These are phyloP conservation scores for Morpho achilles DNA, from an alignment of 2,888 invertebrate genomes.

Conservation along the genomic window DNA sequence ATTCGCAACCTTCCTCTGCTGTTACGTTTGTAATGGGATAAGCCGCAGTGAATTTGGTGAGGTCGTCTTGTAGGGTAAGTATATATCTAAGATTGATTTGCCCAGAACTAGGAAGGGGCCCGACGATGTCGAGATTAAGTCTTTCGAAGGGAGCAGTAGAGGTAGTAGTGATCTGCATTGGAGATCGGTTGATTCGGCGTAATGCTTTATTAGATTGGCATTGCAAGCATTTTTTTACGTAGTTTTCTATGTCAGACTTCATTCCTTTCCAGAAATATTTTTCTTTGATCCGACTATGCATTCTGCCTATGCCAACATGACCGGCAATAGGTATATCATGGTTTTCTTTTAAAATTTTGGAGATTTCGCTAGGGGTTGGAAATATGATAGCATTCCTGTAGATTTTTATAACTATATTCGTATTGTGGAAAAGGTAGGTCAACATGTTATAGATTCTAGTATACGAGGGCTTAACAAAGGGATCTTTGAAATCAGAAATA, in stretches of 20 bases:
- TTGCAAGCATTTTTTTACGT: slow-evolving; percentile 5
- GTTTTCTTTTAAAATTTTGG: slow-evolving; percentile 19
- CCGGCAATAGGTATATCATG: slow-evolving; percentile 23
- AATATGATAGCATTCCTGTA: slow-evolving; percentile 1
- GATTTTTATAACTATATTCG: too few relatives aligned
- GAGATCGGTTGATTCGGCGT: slow-evolving; percentile 1
- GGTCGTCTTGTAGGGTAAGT: slow-evolving; percentile 17
- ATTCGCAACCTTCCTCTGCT: slow-evolving; percentile 8
- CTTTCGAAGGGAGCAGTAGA: slow-evolving; percentile 28
- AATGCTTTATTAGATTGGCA: slow-evolving; percentile 8
- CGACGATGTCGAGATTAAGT: slow-evolving; percentile 28
- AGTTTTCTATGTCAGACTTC: slow-evolving; percentile 1
- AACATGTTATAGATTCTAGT: too few relatives aligned
- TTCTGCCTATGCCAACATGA: slow-evolving; percentile 14
- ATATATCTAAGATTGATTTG: slow-evolving; percentile 23
- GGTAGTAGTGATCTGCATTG: slow-evolving; percentile 32
- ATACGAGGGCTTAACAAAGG: too few relatives aligned
- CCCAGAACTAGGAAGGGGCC: slow-evolving; percentile 29
- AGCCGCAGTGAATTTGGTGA: slow-evolving; percentile 14
- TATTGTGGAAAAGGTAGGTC: too few relatives aligned
- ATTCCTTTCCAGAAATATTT: slow-evolving; percentile 8
- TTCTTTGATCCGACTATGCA: slow-evolving; percentile 13
- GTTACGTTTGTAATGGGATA: slow-evolving; percentile 21
- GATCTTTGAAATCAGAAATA: too few relatives aligned
- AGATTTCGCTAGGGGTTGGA: slow-evolving; percentile 16